Conservation (phyloP, 1,140 invertebrate species). For the Calosoma granatense region DNA sequence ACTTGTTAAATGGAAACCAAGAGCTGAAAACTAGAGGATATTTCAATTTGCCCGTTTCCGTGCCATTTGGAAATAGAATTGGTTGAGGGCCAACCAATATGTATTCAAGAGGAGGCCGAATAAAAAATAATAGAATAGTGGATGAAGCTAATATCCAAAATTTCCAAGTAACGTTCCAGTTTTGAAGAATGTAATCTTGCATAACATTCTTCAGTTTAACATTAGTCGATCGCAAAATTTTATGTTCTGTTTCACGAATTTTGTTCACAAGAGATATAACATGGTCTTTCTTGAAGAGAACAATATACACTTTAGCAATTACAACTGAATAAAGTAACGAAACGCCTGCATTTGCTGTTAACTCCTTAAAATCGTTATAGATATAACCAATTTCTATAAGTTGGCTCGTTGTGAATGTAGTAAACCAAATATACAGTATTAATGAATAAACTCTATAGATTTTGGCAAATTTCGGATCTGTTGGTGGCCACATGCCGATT, state of each 20-base stretch:
- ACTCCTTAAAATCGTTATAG: conserved; percentile 19
- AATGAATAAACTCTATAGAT: conserved; percentile 14
- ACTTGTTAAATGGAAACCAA: conserved; percentile 24
- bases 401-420: conserved; percentile 18
- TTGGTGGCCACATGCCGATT: conserved; percentile 20
- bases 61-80: conserved; percentile 16
- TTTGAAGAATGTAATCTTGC: conserved; percentile 11
- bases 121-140: conserved; percentile 18
- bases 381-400: conserved; percentile 19
- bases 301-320: conserved; percentile 18
- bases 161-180: conserved; percentile 15
- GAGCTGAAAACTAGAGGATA: conserved; percentile 22
- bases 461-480: conserved; percentile 7
- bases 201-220: conserved; percentile 11
- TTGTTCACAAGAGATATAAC: conserved; percentile 12
- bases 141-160: conserved; percentile 16
- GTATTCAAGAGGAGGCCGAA: conserved; percentile 19
- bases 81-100: conserved; percentile 17
- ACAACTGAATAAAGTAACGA: conserved; percentile 19
- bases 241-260: conserved; percentile 15
- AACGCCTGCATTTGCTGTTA: conserved; percentile 21
- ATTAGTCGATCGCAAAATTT: conserved; percentile 15
- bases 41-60: conserved; percentile 16
- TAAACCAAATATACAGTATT: conserved; percentile 16
- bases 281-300: conserved; percentile 16